phyloP scores from a whole-genome alignment of 2,888 invertebrate genomes.

The Siphonodentalium dalli region DNA sequence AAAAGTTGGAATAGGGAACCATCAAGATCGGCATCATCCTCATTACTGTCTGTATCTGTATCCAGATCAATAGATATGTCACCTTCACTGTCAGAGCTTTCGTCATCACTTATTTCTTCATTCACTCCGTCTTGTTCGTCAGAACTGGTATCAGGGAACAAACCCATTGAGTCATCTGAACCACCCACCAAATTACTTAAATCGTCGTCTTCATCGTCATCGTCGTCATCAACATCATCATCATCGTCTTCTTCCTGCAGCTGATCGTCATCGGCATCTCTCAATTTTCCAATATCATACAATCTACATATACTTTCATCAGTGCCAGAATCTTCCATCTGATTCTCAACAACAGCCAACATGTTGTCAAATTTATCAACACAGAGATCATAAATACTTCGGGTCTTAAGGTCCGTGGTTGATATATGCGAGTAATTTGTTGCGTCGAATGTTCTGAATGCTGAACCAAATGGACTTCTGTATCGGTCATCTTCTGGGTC shows the following conservation, averaged over 20 bases:
- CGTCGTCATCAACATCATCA: constrained; percentile 32
- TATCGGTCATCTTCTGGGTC: constrained; percentile 67
- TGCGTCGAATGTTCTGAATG: constrained; percentile 93
- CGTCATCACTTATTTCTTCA: too few relatives aligned
- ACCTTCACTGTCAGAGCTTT: too few relatives aligned
- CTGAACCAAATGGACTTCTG: constrained; percentile 78
- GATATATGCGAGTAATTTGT: constrained; percentile 94
- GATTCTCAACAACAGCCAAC: constrained; percentile 84
- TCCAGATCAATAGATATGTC: too few relatives aligned
- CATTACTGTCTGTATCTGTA: too few relatives aligned
- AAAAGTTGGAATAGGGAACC: too few relatives aligned
- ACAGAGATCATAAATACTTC: constrained; percentile 85
- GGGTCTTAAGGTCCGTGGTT: constrained; percentile 86
- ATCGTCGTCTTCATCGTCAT: constrained; percentile 23
- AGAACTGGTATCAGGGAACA: too few relatives aligned
- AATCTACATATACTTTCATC: constrained; percentile 90
- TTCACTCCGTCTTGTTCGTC: too few relatives aligned
- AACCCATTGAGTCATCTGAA: too few relatives aligned
- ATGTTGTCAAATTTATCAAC: constrained; percentile 85
- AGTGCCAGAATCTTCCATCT: constrained; percentile 74
- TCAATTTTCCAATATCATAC: constrained; percentile 88
- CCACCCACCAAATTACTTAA: too few relatives aligned
- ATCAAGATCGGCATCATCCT: too few relatives aligned
- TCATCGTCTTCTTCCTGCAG: constrained; percentile 63
- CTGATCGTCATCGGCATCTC: constrained; percentile 89